These are phyloP conservation scores for Palaemon carinicauda DNA, from an alignment of 1,140 invertebrate species.

Conservation along the genomic window DNA sequence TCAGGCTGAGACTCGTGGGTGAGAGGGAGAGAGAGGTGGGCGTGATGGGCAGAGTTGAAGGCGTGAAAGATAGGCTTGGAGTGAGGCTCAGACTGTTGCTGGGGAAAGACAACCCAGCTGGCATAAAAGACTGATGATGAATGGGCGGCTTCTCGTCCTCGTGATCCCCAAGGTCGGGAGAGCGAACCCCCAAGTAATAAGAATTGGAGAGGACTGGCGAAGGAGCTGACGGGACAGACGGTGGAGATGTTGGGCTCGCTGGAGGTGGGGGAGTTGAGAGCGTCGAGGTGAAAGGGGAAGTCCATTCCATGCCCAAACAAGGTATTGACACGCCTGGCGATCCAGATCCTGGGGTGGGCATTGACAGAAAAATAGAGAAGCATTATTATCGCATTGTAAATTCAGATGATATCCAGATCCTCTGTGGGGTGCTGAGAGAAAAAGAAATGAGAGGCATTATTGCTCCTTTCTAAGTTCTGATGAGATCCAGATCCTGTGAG, in stretches of 20 bases:
- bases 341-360: conserved; percentile 9
- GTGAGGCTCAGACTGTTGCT: background rate
- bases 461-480: no score
- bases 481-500: no score
- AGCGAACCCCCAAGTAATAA: conserved; percentile 20
- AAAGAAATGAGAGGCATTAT: no score
- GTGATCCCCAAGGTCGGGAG: conserved; percentile 1
- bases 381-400: no score
- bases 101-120: background rate
- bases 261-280: conserved; percentile 36
- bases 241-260: background rate
- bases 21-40: background rate
- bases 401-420: no score
- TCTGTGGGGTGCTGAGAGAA: no score
- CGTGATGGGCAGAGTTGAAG: background rate
- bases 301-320: conserved; percentile 28
- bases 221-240: background rate
- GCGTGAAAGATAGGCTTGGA: background rate
- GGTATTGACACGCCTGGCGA: background rate
- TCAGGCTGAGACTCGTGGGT: background rate
- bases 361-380: background rate
- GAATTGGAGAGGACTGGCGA: conserved; percentile 20
- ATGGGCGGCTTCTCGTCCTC: conserved; percentile 34
- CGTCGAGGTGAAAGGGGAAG: conserved; percentile 27
- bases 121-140: background rate